These are phyloP conservation scores for Melanogrammus aeglefinus DNA, from an alignment of 2,797 vertebrate genomes.

Conservation along the genomic window DNA sequence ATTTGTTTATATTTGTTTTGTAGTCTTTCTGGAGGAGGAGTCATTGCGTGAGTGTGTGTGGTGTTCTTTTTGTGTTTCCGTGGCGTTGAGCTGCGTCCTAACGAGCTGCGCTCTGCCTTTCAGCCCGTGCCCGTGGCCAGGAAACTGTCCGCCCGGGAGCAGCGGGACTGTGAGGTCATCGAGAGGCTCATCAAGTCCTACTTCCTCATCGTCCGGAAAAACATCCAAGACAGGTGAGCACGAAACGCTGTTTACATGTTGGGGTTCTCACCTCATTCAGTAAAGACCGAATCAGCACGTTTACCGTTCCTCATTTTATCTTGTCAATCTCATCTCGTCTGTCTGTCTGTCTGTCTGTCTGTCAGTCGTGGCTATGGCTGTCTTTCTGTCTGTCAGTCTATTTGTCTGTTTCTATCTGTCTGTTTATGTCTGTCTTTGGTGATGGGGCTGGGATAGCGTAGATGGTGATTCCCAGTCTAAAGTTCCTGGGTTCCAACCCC, in stretches of 20 bases:
- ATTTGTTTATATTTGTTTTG: no score
- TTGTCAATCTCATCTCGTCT: no score
- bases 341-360: no score
- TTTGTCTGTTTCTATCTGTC: no score
- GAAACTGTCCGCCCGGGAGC: conserved; percentile 94
- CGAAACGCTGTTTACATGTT: background rate
- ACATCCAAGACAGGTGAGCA: conserved; percentile 94
- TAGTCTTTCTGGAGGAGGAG: no score
- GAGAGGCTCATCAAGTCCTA: conserved; percentile 98
- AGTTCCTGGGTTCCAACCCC: background rate
- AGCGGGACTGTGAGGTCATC: conserved; percentile 96
- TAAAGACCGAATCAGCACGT: no score
- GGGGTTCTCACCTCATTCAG: background rate
- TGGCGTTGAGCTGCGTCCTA: background rate
- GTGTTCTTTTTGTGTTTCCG: background rate
- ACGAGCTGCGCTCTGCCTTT: conserved; percentile 6
- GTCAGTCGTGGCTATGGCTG: background rate
- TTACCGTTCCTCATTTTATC: no score
- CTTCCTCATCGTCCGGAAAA: conserved; percentile 97
- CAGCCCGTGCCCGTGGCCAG: conserved; percentile 95
- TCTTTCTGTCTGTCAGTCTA: no score
- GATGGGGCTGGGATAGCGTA: background rate
- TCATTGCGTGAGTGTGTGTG: background rate
- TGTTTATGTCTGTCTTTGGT: background rate
- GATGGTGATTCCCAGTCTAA: background rate